These are phyloP conservation scores for Callipepla californica DNA, from an alignment of 2,113 vertebrate species.

Conservation along the genomic window DNA sequence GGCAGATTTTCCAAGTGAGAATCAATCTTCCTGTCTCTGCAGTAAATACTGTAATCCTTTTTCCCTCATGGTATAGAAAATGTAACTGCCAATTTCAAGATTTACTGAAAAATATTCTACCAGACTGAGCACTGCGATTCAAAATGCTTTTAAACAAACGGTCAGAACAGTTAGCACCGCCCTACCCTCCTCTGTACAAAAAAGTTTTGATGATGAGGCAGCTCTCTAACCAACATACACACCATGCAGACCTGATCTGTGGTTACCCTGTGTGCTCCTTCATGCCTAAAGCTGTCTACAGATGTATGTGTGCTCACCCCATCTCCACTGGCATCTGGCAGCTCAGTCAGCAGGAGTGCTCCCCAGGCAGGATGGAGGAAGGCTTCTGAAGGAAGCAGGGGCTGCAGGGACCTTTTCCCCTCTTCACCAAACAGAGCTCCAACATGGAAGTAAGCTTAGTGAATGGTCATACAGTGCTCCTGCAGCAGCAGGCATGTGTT, in stretches of 20 bases:
- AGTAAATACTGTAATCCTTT: slow-evolving; percentile 81
- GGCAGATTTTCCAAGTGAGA: slow-evolving; percentile 75
- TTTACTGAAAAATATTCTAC: slow-evolving; percentile 76
- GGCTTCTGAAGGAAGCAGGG: neutral
- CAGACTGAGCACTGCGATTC: slow-evolving; percentile 35
- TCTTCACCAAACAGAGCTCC: neutral
- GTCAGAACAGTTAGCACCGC: neutral
- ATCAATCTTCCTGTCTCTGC: slow-evolving; percentile 81
- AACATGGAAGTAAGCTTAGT: neutral
- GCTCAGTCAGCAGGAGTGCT: neutral
- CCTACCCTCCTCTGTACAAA: neutral
- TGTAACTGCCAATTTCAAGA: slow-evolving; percentile 71
- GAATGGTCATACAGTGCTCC: neutral
- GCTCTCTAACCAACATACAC: accelerated
- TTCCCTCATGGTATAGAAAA: slow-evolving; percentile 69
- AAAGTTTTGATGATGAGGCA: accelerated
- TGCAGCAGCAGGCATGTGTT: accelerated
- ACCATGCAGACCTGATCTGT: neutral
- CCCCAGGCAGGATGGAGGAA: neutral
- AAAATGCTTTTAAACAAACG: slow-evolving; percentile 43
- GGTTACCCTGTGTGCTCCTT: too few relatives aligned
- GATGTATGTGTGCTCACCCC: neutral
- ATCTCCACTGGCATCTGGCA: neutral
- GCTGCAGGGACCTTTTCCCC: neutral
- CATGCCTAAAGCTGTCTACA: neutral